Base-by-base conservation (phyloP, 2,113 vertebrate species). In the Oceanodroma tethys region DNA sequence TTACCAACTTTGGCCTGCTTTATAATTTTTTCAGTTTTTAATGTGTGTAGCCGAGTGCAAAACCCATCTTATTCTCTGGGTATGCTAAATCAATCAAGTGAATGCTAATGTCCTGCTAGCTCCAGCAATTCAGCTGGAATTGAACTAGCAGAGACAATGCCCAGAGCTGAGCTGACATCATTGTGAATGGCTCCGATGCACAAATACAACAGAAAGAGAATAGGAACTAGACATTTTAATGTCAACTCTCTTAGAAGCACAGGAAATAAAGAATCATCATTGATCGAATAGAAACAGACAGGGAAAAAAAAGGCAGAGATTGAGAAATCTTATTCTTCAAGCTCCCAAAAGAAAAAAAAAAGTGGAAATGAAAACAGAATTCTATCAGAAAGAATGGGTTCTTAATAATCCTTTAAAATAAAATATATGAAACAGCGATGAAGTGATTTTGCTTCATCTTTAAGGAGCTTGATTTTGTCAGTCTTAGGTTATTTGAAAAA, bases 71-170 rank as follows among this genome's bases (percentile, higher is more conserved):
- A 72, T 91, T 95, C 70, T 97, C 63, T 96, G 89, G 43, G 79
- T 96, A 71, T 93, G 94, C 88, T 95, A 93, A 97, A 97, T 97
- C 97, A 97, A 95, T 97, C 95, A 84, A 97, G 38, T 79, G 94
- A 94, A 96, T 97, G 85, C 70, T 97, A 86, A 98, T 96, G 91
- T 95, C 92, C 66, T 96, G 81, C 94, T 96, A 95, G 86, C 94
- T 98, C 95, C 84, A 91, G 88, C 88, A 96, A 81, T 95, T 97
- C 96, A 96, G 45, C 47, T 92, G 72, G 75, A 94, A 94, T 88
- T 93, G 91, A 95, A 81, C 82, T 86, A 78, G 83, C 56, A 74
- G 81, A 96, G 87, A 93, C 53, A 90, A 87, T 88, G 88, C 74
- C 81, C 81, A 62, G 62, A 92, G 79, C 88, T 70, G 85, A 90